Base-by-base conservation (phyloP, 2,113 vertebrate genomes). In the Pteropus alecto region DNA sequence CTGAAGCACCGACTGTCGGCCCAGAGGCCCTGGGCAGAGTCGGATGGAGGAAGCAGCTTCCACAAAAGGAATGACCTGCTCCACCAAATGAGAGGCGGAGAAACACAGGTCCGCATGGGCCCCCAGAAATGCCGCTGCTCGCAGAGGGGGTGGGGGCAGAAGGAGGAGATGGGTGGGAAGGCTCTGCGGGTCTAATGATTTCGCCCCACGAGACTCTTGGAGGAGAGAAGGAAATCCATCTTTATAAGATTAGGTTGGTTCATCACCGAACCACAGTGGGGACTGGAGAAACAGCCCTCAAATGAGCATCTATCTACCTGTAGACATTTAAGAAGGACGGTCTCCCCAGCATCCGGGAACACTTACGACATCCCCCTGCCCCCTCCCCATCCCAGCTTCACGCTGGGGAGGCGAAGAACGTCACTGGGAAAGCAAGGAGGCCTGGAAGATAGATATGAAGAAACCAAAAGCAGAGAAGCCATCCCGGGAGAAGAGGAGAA, bases 351-450 rank as follows among this genome's bases (percentile, higher is more conserved):
- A 33, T 28, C 24, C 3, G 0, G 15, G 60, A 24, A 9, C 65
- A 28, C 54, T 8, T 16, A 10, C 9, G 4, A 19, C 14, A 12
- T n/a, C 22, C 2, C n/a, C 2, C 5, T n/a, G 21, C 7, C 5
- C 33, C 67, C 63, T n/a, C 22, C 48, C 51, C 56, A 18, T 43
- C 30, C 58, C 63, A n/a, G n/a, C 71, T 24, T 28, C 51, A 1
- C 2, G 41, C 46, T 15, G 67, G 35, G 51, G 51, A 71, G 43
- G 30, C 12, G 24, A 71, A 15, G 35, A 41, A 28, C 12, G 38
- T 26, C 19, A 13, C 21, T 21, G 4, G 30, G 28, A 65, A 73
- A 63, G 35, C 58, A 41, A 1, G 6, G 61, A 14, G 18, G 73
- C n/a, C n/a, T 26, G 78, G 7, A n/a, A n/a, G n/a, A n/a, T n/a